Evolutionary conservation across 2,888 invertebrate genomes (phyloP).

Genomic region (Halictus quadricinctus): DNA sequence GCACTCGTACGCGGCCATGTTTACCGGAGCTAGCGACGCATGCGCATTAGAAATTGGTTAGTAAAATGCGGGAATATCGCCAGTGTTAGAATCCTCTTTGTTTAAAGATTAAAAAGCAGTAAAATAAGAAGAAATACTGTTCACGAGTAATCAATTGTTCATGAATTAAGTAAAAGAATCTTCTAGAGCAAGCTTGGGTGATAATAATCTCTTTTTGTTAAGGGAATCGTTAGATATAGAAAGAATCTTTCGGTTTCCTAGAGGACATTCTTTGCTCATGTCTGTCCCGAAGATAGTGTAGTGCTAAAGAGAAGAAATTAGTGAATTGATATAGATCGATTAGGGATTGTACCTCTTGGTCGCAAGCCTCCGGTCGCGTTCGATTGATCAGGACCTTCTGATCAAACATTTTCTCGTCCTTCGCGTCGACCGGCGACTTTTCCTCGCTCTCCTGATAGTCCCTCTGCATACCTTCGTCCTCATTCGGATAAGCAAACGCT

Average conservation of each 20-base stretch:
- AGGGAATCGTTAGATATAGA: neutral
- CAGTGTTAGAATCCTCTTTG: neutral
- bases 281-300: neutral
- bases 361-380: slow-evolving; percentile 93
- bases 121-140: neutral
- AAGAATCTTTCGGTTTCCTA: neutral
- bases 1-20: neutral
- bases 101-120: neutral
- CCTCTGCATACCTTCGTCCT: slow-evolving; percentile 69
- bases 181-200: neutral
- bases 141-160: neutral
- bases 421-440: slow-evolving; percentile 79
- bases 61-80: neutral
- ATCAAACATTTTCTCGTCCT: slow-evolving; percentile 85
- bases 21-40: neutral
- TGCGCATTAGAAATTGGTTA: neutral
- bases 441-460: slow-evolving; percentile 71
- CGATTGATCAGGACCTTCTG: slow-evolving; percentile 88
- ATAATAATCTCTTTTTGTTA: neutral
- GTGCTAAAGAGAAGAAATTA: neutral
- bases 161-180: neutral
- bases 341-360: slow-evolving; percentile 86
- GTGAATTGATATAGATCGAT: neutral
- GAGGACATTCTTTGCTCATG: neutral
- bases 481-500: slow-evolving; percentile 71